Evolutionary conservation across 2,888 invertebrate species (phyloP).

Genomic region (Apamea sordens): DNA sequence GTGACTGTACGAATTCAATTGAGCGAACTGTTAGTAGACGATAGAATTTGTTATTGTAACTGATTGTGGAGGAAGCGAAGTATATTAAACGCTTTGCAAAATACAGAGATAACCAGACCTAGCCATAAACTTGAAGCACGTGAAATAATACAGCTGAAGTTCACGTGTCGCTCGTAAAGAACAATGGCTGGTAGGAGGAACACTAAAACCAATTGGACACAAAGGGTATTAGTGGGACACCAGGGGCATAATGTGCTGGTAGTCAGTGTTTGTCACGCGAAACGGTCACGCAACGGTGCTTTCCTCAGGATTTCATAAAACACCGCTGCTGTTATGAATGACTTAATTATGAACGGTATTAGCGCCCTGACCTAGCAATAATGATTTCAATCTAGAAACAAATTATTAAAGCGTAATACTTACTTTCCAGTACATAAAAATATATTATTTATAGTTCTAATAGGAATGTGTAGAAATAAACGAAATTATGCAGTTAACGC

Average conservation of each 20-base stretch:
- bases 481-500: slow-evolving; percentile 50
- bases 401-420: slow-evolving; percentile 24
- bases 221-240: slow-evolving; percentile 81
- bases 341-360: slow-evolving; percentile 70
- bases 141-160: slow-evolving; percentile 54
- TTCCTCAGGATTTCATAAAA: slow-evolving; percentile 79
- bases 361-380: slow-evolving; percentile 44
- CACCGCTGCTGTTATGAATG: slow-evolving; percentile 75
- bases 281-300: slow-evolving; percentile 83
- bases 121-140: slow-evolving; percentile 53
- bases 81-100: slow-evolving; percentile 55
- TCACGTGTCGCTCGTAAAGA: slow-evolving; percentile 66
- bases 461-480: slow-evolving; percentile 40
- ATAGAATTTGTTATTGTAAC: slow-evolving; percentile 61
- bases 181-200: slow-evolving; percentile 68
- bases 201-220: slow-evolving; percentile 78
- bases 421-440: background rate
- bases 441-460: slow-evolving; percentile 8
- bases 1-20: slow-evolving; percentile 65
- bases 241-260: slow-evolving; percentile 73
- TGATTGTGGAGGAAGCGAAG: slow-evolving; percentile 58
- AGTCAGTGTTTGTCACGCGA: slow-evolving; percentile 82
- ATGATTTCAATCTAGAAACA: slow-evolving; percentile 36
- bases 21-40: slow-evolving; percentile 56
- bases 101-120: slow-evolving; percentile 56